Evolutionary conservation across 2,113 vertebrate genomes (phyloP).

Genomic region (Sinocyclocheilus anophthalmus): DNA sequence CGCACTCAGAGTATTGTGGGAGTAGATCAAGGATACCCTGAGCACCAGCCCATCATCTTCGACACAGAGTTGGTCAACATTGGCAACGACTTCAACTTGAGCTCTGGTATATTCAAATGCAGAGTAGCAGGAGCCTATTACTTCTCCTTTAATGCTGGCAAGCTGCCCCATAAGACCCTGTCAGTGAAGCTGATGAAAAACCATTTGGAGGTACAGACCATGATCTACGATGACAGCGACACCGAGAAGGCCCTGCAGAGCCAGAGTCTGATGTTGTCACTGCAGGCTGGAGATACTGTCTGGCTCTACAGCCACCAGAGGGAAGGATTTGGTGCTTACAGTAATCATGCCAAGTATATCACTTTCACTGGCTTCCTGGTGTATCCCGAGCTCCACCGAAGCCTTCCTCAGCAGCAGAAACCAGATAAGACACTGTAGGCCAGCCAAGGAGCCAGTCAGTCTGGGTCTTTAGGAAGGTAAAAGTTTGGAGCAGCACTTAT

Average conservation of each 20-base stretch:
- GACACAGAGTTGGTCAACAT: slow-evolving; percentile 96
- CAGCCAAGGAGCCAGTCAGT: slow-evolving; percentile 6
- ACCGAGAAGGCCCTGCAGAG: slow-evolving; percentile 96
- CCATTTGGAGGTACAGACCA: slow-evolving; percentile 93
- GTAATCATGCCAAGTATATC: slow-evolving; percentile 99
- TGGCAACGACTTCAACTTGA: slow-evolving; percentile 91
- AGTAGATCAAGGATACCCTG: slow-evolving; percentile 75
- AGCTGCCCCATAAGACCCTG: slow-evolving; percentile 95
- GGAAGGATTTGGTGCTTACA: slow-evolving; percentile 95
- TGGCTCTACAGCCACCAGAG: slow-evolving; percentile 97
- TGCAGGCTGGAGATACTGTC: slow-evolving; percentile 84
- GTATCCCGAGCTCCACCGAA: slow-evolving; percentile 79
- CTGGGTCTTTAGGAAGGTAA: slow-evolving; percentile 19
- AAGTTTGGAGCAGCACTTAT: background rate
- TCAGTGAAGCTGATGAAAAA: slow-evolving; percentile 99
- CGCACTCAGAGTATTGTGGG: slow-evolving; percentile 93
- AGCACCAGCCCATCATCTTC: slow-evolving; percentile 87
- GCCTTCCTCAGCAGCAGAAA: slow-evolving; percentile 55
- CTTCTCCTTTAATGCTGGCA: slow-evolving; percentile 96
- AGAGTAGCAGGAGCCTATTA: slow-evolving; percentile 91
- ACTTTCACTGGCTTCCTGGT: slow-evolving; percentile 97
- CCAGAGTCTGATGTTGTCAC: slow-evolving; percentile 92
- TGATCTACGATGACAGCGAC: slow-evolving; percentile 98
- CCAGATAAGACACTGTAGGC: slow-evolving; percentile 60
- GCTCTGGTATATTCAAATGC: slow-evolving; percentile 87